Conservation (phyloP, 2,797 vertebrate genomes). For the Tokudaia tokunoshimensis region DNA sequence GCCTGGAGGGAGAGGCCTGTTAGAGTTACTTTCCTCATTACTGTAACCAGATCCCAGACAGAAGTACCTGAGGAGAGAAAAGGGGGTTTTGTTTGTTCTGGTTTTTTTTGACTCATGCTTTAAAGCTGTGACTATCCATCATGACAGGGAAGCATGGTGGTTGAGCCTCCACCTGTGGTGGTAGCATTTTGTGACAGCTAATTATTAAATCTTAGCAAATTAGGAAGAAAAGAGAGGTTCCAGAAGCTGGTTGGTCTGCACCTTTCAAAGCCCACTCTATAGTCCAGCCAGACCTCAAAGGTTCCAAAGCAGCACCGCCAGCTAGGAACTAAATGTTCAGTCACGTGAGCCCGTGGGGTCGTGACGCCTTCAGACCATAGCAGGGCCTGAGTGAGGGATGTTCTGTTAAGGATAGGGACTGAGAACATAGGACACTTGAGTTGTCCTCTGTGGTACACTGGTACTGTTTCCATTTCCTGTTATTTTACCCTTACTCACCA, state of each 20-base stretch:
- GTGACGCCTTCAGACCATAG: neutral
- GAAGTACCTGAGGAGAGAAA: neutral
- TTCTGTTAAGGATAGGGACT: neutral
- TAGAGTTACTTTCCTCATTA: neutral
- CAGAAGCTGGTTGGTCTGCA: neutral
- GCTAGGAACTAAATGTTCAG: neutral
- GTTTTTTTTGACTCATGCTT: neutral
- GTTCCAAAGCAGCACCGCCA: neutral
- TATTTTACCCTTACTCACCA: neutral
- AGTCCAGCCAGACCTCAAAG: neutral
- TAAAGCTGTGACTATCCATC: neutral
- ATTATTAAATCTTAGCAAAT: neutral
- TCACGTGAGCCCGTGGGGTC: neutral
- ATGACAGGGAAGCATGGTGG: neutral
- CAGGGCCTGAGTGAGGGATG: neutral
- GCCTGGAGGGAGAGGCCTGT: rapidly evolving
- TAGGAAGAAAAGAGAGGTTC: neutral
- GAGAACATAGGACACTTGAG: neutral
- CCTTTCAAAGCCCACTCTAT: neutral
- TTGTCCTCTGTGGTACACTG: neutral
- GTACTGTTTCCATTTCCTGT: neutral
- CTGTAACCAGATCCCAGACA: neutral
- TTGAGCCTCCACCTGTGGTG: neutral
- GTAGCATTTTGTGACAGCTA: neutral
- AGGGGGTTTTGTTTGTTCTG: neutral